A percentile compares a stretch with the other conserved stretches of the same genome.
phyloP scores from a whole-genome alignment of 2,797 vertebrate species.

The Sebastiscus tertius region DNA sequence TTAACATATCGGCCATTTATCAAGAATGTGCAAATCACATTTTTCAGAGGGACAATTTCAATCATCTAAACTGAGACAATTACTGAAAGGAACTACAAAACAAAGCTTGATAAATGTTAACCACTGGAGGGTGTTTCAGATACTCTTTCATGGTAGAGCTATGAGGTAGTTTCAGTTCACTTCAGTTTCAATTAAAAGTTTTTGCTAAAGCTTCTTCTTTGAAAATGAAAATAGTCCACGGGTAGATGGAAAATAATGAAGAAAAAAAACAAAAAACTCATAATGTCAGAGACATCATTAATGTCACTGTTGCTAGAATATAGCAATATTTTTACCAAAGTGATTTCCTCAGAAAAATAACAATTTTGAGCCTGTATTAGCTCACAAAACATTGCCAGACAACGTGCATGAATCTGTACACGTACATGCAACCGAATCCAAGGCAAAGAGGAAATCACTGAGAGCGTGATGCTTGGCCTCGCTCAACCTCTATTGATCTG shows the following conservation, averaged over 20 bases:
- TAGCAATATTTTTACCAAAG: background rate
- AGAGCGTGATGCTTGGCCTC: conserved; percentile 53
- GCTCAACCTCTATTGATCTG: conserved; percentile 73
- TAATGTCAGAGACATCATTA: conserved; percentile 2
- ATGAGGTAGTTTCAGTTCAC: conserved; percentile 6
- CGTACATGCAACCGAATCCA: conserved; percentile 43
- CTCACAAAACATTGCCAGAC: background rate
- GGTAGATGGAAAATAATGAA: background rate
- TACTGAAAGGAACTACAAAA: conserved; percentile 19
- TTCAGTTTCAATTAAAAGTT: conserved; percentile 29
- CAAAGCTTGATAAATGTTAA: background rate
- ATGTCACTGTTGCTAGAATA: background rate
- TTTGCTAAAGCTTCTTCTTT: background rate
- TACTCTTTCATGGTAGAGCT: background rate
- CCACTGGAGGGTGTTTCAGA: conserved; percentile 12
- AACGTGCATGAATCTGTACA: conserved; percentile 7
- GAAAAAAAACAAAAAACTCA: background rate
- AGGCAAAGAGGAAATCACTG: conserved; percentile 55
- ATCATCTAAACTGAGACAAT: background rate
- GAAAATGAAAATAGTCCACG: conserved; percentile 8
- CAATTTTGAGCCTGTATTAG: background rate
- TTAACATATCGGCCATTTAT: background rate
- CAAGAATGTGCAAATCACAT: background rate
- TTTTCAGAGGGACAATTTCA: background rate
- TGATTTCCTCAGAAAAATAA: background rate